A percentile compares a stretch with the other conserved stretches of the same genome.
phyloP scores from a whole-genome alignment of 1,140 invertebrate genomes.

The Mercenaria mercenaria region DNA sequence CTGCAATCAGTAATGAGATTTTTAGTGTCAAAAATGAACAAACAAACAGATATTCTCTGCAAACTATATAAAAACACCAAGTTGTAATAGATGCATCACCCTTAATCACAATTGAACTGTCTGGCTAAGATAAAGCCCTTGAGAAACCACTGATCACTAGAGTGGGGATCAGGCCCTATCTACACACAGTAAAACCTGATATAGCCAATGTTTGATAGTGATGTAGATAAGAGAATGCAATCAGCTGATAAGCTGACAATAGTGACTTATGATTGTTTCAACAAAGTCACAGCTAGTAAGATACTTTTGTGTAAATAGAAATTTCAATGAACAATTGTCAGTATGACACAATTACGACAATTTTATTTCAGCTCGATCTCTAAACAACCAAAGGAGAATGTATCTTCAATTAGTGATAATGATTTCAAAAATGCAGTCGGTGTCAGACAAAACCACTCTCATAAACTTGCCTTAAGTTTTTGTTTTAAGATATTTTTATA shows the following conservation, averaged over 20 bases:
- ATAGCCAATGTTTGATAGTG: background rate
- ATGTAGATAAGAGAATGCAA: slow-evolving; percentile 10
- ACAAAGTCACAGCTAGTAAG: background rate
- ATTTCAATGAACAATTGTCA: too few species aligned
- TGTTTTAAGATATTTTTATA: too few species aligned
- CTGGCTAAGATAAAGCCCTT: slow-evolving; percentile 24
- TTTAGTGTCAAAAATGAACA: slow-evolving; percentile 11
- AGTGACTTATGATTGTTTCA: background rate
- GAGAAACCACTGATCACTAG: background rate
- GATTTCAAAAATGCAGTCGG: too few species aligned
- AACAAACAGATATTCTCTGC: slow-evolving; percentile 19
- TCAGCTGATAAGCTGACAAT: slow-evolving; percentile 9
- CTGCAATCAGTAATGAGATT: background rate
- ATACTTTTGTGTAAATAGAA: background rate
- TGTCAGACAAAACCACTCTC: too few species aligned
- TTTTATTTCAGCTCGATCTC: background rate
- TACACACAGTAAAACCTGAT: slow-evolving; percentile 6
- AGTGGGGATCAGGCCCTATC: slow-evolving; percentile 20
- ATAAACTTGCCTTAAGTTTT: too few species aligned
- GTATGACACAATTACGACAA: too few species aligned
- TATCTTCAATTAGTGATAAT: too few species aligned
- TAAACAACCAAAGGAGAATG: too few species aligned
- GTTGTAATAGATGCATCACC: background rate
- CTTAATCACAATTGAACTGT: slow-evolving; percentile 32
- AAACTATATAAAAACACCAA: background rate